Conservation (phyloP, 2,888 invertebrate species). For the Cantharis rufa region DNA sequence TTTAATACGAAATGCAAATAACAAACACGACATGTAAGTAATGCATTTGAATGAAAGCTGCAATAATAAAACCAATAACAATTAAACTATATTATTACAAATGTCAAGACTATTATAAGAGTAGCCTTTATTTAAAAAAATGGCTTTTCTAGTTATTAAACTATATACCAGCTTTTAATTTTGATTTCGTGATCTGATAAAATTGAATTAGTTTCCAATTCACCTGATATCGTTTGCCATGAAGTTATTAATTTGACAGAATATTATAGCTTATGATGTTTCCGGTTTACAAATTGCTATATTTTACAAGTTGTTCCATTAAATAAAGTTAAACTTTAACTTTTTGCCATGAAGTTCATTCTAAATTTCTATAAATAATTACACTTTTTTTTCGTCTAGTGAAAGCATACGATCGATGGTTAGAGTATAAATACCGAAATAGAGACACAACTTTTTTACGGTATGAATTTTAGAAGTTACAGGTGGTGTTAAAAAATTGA, state of each 20-base stretch:
- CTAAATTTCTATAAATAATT: background rate
- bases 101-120: background rate
- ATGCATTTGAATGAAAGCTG: background rate
- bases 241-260: constrained; percentile 17
- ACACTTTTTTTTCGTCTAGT: background rate
- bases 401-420: background rate
- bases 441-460: background rate
- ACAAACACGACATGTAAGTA: background rate
- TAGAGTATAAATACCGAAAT: background rate
- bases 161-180: constrained; percentile 14
- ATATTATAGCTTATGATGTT: constrained; percentile 10
- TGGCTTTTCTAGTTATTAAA: constrained; percentile 15
- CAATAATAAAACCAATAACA: background rate
- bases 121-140: background rate
- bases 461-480: constrained; percentile 1
- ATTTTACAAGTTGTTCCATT: constrained; percentile 3
- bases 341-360: background rate
- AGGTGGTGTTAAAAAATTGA: background rate
- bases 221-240: constrained; percentile 12
- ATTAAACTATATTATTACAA: background rate
- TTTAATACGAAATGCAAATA: background rate
- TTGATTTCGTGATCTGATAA: constrained; percentile 14
- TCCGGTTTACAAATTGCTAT: constrained; percentile 15
- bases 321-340: background rate
- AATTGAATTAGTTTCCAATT: constrained; percentile 19